Conservation (phyloP, 2,888 invertebrate genomes). For the Galerucella nymphaeae region DNA sequence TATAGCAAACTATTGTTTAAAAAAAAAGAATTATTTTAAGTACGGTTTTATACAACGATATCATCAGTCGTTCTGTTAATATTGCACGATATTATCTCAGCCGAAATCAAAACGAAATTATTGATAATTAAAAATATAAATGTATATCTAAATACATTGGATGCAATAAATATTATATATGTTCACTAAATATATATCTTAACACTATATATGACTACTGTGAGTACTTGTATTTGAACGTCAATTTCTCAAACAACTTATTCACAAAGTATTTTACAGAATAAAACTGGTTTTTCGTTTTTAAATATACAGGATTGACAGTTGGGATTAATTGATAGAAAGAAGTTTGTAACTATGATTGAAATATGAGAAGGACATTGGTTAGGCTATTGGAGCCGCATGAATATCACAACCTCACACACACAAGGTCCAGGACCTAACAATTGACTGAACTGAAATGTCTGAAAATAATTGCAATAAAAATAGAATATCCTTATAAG, state of each 20-base stretch:
- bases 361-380: no score
- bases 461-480: no score
- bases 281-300: no score
- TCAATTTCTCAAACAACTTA: neutral
- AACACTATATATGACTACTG: constrained; percentile 52
- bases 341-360: no score
- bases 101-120: constrained; percentile 56
- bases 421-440: no score
- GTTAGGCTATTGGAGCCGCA: no score
- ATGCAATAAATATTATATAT: constrained; percentile 65
- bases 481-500: no score
- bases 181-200: constrained; percentile 63
- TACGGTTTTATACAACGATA: constrained; percentile 55
- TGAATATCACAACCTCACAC: no score
- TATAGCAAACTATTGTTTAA: constrained; percentile 42
- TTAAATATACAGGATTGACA: no score
- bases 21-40: constrained; percentile 48
- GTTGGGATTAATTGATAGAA: no score
- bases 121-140: constrained; percentile 47
- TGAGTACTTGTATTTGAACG: constrained; percentile 16
- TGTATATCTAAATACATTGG: constrained; percentile 61
- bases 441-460: no score
- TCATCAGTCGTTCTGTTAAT: constrained; percentile 64
- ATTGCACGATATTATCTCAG: constrained; percentile 66
- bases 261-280: no score